Evolutionary conservation across 2,888 invertebrate species (phyloP), one percentile per base, ranked within the genome.

Genomic region (Lasioglossum lativentre): DNA sequence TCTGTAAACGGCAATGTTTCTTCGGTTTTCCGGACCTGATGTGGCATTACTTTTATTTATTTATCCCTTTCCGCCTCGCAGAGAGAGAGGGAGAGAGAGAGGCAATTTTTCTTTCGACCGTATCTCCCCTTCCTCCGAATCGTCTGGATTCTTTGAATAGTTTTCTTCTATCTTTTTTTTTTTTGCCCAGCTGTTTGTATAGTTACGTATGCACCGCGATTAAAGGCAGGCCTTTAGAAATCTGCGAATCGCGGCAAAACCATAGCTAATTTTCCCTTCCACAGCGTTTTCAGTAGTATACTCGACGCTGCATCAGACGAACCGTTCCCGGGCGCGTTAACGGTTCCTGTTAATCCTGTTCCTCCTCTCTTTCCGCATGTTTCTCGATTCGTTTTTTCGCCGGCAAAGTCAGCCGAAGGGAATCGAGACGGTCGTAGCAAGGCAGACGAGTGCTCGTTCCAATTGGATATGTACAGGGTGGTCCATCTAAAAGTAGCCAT

Each of bases 1-100:
- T 75, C 66, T 78, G 86, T 80, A 87, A 87, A 86, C 86, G 78
- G 70, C 71, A 74, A 83, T 83, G 80, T 72, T 78, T 83, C 80
- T 71, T 72, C 30, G 34, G 59, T n/a, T 73, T n/a, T 56, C 59
- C 10, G 40, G 10, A 34, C 59, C 63, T 27, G 63, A 23, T 8
- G 16, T 12, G 27, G 45, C 47, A 30, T 71, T 80, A 45, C 68
- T 45, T 56, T 82, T 78, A 75, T 78, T 78, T 82, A 73, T 82
- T 66, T 82, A 81, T 74, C 68, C 68, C 42, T 66, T 38, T 40
- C 59, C 34, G 34, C 34, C 16, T 23, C 66, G 23, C 19, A 19
- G 19, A 38, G 23, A 23, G 14, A 42, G n/a, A 27, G 12, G 30
- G 30, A n/a, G 27, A 27, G 19, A 40, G 47, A 19, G 63, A 38